Evolutionary conservation across 2,113 vertebrate species (phyloP).

Genomic region (Saccopteryx leptura): DNA sequence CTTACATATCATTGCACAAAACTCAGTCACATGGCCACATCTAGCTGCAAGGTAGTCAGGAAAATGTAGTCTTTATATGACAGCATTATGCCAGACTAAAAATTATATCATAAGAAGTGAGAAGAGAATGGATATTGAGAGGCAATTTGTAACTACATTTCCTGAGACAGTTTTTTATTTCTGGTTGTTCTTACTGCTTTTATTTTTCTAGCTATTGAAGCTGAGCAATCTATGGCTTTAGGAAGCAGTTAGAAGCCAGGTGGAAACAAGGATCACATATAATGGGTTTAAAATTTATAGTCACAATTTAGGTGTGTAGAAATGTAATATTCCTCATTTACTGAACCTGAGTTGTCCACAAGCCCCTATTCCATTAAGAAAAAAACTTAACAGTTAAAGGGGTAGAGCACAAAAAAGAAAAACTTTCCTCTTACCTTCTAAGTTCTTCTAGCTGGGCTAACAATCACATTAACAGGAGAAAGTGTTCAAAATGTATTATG

Average conservation of each 20-base stretch:
- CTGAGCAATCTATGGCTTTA: not conserved
- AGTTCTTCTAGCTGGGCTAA: not conserved
- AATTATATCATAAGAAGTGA: not conserved
- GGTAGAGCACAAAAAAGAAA: not conserved
- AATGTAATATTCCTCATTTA: conserved; percentile 47
- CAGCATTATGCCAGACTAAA: conserved; percentile 2
- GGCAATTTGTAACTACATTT: not conserved
- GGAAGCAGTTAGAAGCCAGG: not conserved
- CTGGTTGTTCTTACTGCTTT: not conserved
- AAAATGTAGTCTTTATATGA: not conserved
- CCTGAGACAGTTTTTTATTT: conserved; percentile 31
- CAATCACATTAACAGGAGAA: not conserved
- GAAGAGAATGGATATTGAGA: not conserved
- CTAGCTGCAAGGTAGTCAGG: not conserved
- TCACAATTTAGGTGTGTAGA: not conserved
- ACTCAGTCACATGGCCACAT: conserved; percentile 14
- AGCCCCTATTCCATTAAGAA: not conserved
- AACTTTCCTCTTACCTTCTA: not conserved
- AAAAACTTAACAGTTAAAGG: not conserved
- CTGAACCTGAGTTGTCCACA: not conserved
- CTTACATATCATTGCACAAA: not conserved
- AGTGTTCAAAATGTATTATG: not conserved
- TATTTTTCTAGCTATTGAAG: not conserved
- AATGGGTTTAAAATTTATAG: conserved; percentile 29
- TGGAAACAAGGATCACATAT: not conserved